phyloP scores from a whole-genome alignment of 2,888 invertebrate genomes.

The Odontothrips loti region DNA sequence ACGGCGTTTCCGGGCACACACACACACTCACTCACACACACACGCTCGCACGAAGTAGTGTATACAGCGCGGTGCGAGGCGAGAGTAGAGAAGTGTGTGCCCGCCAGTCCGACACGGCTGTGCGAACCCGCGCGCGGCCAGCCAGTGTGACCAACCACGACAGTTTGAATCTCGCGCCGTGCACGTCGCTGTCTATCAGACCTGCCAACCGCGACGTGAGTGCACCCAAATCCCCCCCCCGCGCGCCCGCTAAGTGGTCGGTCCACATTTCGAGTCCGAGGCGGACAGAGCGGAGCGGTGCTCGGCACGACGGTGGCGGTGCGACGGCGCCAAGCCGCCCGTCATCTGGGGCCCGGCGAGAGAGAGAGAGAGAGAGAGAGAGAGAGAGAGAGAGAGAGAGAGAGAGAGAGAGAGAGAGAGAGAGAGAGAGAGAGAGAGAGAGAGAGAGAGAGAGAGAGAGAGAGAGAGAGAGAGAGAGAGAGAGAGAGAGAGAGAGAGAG shows the following conservation, averaged over 20 bases:
- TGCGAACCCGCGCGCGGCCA: background rate
- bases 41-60: background rate
- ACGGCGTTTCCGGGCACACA: background rate
- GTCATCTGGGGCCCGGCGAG: no score
- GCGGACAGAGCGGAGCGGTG: background rate
- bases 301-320: background rate
- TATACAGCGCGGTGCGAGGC: background rate
- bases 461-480: no score
- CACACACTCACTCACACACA: background rate
- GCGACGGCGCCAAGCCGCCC: background rate
- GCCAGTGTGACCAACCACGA: conserved; percentile 5
- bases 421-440: no score
- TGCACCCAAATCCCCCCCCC: background rate
- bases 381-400: no score
- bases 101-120: no score
- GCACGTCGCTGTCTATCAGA: conserved; percentile 2
- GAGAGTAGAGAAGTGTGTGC: background rate
- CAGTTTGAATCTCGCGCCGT: background rate
- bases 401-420: no score
- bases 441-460: no score
- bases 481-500: no score
- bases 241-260: background rate
- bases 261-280: background rate
- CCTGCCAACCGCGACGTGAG: conserved; percentile 17
- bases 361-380: no score